phyloP scores from a whole-genome alignment of 2,797 vertebrate species.

The Rhinophrynus dorsalis region DNA sequence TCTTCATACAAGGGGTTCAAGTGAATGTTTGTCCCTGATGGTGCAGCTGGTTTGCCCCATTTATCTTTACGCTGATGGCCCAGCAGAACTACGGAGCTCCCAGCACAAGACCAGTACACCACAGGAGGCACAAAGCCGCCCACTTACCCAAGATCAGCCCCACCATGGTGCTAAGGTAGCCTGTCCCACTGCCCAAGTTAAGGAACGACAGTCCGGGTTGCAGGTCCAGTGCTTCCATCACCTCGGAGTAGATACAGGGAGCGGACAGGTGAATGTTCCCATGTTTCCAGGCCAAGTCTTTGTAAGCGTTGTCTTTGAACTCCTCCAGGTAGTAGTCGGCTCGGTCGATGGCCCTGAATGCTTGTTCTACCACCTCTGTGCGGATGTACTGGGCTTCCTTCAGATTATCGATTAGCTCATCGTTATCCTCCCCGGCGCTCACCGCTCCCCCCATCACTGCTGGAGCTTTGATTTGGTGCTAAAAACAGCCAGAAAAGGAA shows the following conservation, averaged over 20 bases:
- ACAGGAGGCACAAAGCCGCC: too few species aligned
- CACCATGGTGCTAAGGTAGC: conserved; percentile 97
- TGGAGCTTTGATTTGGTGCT: too few species aligned
- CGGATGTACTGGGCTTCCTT: conserved; percentile 96
- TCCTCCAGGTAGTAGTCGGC: conserved; percentile 96
- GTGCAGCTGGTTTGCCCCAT: too few species aligned
- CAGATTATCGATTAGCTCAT: conserved; percentile 93
- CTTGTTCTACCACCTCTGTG: conserved; percentile 88
- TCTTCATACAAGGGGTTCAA: too few species aligned
- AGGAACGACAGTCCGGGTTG: conserved; percentile 93
- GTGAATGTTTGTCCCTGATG: too few species aligned
- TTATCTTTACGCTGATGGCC: too few species aligned
- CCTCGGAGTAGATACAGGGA: conserved; percentile 95
- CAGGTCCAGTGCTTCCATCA: conserved; percentile 96
- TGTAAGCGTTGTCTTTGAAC: conserved; percentile 92
- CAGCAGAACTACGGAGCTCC: too few species aligned
- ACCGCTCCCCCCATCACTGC: conserved; percentile 89
- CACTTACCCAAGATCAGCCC: conserved; percentile 90
- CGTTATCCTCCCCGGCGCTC: conserved; percentile 94
- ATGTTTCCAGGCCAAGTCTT: conserved; percentile 94
- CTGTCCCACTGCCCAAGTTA: conserved; percentile 94
- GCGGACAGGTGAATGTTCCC: conserved; percentile 96
- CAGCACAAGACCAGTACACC: too few species aligned
- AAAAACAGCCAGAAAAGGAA: too few species aligned
- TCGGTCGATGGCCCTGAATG: conserved; percentile 89